Evolutionary conservation across 2,113 vertebrate species (phyloP).

Genomic region (Zosterops hypoxanthus): DNA sequence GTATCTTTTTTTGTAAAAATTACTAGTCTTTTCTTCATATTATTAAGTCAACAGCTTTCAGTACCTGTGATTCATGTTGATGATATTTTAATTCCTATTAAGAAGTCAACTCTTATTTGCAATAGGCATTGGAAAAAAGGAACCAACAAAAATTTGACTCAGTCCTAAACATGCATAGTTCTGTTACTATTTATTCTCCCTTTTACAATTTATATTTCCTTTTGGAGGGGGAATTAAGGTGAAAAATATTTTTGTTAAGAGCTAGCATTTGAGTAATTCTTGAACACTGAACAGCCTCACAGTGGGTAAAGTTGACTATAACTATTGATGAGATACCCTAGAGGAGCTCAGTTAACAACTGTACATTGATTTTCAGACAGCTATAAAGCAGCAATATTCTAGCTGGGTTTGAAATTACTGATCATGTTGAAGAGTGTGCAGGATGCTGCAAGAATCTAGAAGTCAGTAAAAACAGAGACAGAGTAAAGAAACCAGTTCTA

Average conservation of each 20-base stretch:
- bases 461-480: not conserved
- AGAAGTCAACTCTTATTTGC: conserved; percentile 54
- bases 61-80: conserved; percentile 55
- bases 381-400: not conserved
- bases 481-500: not conserved
- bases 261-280: not conserved
- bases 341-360: not conserved
- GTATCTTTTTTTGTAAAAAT: conserved; percentile 56
- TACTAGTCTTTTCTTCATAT: conserved; percentile 56
- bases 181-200: not conserved
- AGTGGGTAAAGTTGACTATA: not conserved
- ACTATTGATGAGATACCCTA: not conserved
- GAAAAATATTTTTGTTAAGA: not conserved
- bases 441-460: not conserved
- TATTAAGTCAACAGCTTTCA: conserved; percentile 65
- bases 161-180: not conserved
- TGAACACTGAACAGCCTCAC: not conserved
- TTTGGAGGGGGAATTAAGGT: not conserved
- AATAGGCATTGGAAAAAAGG: conserved; percentile 37
- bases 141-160: not conserved
- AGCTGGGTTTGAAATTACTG: not conserved
- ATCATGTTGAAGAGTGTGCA: not conserved
- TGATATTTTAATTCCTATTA: conserved; percentile 71
- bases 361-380: not conserved
- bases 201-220: not conserved